Conservation (phyloP, 2,797 vertebrate genomes). For the Pseudochromis fuscus region DNA sequence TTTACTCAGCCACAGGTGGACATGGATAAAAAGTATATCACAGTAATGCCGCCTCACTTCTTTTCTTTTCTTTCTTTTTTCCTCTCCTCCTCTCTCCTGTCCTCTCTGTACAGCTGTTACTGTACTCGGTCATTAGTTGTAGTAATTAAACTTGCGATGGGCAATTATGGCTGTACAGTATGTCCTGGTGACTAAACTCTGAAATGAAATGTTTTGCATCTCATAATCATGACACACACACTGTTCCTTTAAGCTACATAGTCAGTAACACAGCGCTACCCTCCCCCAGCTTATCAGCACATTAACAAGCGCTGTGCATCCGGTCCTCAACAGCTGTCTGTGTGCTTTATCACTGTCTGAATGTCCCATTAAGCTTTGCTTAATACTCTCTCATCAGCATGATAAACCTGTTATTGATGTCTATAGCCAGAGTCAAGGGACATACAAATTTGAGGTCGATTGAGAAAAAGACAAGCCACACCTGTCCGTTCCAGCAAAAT, state of each 20-base stretch:
- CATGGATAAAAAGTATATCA: conserved; percentile 40
- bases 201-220: neutral
- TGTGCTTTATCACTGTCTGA: conserved; percentile 73
- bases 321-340: conserved; percentile 75
- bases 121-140: conserved; percentile 10
- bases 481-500: conserved; percentile 57
- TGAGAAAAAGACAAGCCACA: conserved; percentile 60
- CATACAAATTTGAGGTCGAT: conserved; percentile 61
- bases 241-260: conserved; percentile 27
- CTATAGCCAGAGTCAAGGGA: conserved; percentile 60
- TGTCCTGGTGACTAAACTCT: conserved; percentile 13
- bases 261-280: conserved; percentile 22
- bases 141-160: conserved; percentile 10
- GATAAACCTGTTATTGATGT: conserved; percentile 76
- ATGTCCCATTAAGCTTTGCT: conserved; percentile 73
- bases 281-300: conserved; percentile 58
- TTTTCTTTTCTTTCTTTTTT: neutral
- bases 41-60: conserved; percentile 27
- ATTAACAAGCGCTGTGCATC: conserved; percentile 72
- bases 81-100: neutral
- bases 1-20: conserved; percentile 39
- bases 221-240: conserved; percentile 28
- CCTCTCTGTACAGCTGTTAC: neutral
- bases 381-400: conserved; percentile 77
- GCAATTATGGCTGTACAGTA: conserved; percentile 5